These are phyloP conservation scores for Rhamphomyia laevipes DNA, from an alignment of 2,888 invertebrate genomes.

Conservation along the genomic window DNA sequence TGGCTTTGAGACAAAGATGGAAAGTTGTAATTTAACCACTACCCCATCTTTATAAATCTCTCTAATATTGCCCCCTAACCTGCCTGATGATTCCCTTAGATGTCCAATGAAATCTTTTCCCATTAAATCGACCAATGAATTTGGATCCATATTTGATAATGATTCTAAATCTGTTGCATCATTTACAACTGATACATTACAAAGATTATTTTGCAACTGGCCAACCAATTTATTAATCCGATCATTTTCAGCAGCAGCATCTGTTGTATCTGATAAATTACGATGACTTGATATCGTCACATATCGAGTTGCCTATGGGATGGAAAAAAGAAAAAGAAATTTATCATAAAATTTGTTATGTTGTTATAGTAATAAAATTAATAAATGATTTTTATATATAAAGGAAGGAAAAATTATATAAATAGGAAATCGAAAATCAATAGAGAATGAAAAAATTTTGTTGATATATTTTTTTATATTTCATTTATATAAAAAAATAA, in stretches of 20 bases:
- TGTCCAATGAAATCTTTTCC: constrained; percentile 53
- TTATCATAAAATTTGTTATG: neutral
- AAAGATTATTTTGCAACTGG: constrained; percentile 65
- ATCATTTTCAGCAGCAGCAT: constrained; percentile 31
- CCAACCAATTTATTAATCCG: constrained; percentile 66
- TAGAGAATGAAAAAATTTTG: too few relatives aligned
- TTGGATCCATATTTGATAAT: constrained; percentile 81
- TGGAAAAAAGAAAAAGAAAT: neutral
- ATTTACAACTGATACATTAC: constrained; percentile 72
- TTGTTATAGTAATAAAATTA: neutral
- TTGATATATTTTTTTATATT: too few relatives aligned
- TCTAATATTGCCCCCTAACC: constrained; percentile 40
- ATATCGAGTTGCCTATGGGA: constrained; percentile 33
- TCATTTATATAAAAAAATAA: too few relatives aligned
- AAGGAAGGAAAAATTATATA: too few relatives aligned
- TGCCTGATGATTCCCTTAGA: constrained; percentile 64
- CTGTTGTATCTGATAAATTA: constrained; percentile 36
- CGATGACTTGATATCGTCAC: constrained; percentile 42
- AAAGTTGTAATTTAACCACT: constrained; percentile 21
- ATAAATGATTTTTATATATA: too few relatives aligned
- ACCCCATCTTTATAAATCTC: constrained; percentile 13
- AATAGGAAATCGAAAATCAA: too few relatives aligned
- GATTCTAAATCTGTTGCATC: constrained; percentile 68
- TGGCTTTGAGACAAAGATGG: constrained; percentile 26
- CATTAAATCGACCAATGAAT: constrained; percentile 71